These are phyloP conservation scores for Crocidura indochinensis DNA, from an alignment of 2,797 vertebrate genomes.

Conservation along the genomic window DNA sequence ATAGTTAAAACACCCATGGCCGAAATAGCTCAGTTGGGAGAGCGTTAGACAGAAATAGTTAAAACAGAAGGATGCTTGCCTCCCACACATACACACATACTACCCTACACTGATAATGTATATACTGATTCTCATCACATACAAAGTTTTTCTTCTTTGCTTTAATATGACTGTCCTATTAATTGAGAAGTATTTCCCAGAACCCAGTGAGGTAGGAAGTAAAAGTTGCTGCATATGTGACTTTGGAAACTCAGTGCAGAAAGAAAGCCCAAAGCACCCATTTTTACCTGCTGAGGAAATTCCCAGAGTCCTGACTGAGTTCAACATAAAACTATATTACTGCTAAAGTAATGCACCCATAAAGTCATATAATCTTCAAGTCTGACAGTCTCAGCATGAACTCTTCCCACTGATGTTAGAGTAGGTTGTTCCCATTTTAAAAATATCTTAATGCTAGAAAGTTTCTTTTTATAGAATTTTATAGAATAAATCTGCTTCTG, in stretches of 20 bases:
- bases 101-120: neutral
- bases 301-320: constrained; percentile 58
- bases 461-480: constrained; percentile 65
- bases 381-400: constrained; percentile 41
- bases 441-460: constrained; percentile 71
- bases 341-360: constrained; percentile 69
- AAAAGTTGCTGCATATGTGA: neutral
- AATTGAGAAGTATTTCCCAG: constrained; percentile 45
- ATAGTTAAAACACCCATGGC: too few relatives aligned
- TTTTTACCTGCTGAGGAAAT: constrained; percentile 71
- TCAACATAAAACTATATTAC: constrained; percentile 71
- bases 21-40: too few relatives aligned
- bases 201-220: neutral
- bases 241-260: constrained; percentile 49
- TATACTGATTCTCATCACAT: neutral
- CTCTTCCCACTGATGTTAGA: constrained; percentile 39
- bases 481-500: constrained; percentile 83
- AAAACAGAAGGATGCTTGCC: too few relatives aligned
- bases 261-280: constrained; percentile 37
- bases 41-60: too few relatives aligned
- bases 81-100: too few relatives aligned
- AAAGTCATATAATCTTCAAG: constrained; percentile 70
- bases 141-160: neutral
- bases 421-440: constrained; percentile 67
- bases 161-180: constrained; percentile 18